phyloP scores from a whole-genome alignment of 2,888 invertebrate species.

The Willowsia nigromaculata region DNA sequence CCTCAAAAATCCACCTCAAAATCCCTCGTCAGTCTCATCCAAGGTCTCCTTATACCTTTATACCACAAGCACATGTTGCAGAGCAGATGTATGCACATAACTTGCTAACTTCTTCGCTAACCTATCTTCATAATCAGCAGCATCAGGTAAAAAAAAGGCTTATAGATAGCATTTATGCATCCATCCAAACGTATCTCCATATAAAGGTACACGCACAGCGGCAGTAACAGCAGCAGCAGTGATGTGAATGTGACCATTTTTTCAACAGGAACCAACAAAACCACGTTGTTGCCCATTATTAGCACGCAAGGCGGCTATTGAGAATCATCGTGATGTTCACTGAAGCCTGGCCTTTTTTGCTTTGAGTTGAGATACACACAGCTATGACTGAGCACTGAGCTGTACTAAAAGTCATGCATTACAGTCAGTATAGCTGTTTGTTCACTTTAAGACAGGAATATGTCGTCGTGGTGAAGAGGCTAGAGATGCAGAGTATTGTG shows the following conservation, averaged over 20 bases:
- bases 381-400: too few relatives aligned
- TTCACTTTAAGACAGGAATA: too few relatives aligned
- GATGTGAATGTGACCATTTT: constrained; percentile 51
- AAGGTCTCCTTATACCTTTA: constrained; percentile 71
- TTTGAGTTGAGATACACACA: too few relatives aligned
- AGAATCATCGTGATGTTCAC: not conserved
- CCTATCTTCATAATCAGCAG: constrained; percentile 40
- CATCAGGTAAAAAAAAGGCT: constrained; percentile 35
- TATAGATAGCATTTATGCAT: constrained; percentile 20
- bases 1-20: constrained; percentile 78
- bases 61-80: constrained; percentile 19
- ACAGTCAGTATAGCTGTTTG: too few relatives aligned
- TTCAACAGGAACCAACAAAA: constrained; percentile 64
- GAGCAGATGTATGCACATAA: not conserved
- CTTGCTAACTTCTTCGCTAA: constrained; percentile 28
- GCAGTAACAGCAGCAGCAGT: not conserved
- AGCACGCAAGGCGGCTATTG: too few relatives aligned
- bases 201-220: constrained; percentile 19
- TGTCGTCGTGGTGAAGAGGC: not conserved
- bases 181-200: constrained; percentile 49
- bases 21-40: constrained; percentile 77
- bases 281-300: constrained; percentile 51
- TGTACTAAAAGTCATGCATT: too few relatives aligned
- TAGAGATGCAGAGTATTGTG: too few relatives aligned
- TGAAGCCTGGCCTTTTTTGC: too few relatives aligned